Evolutionary conservation across 2,888 invertebrate genomes (phyloP).

Genomic region (Agrotis segetum): DNA sequence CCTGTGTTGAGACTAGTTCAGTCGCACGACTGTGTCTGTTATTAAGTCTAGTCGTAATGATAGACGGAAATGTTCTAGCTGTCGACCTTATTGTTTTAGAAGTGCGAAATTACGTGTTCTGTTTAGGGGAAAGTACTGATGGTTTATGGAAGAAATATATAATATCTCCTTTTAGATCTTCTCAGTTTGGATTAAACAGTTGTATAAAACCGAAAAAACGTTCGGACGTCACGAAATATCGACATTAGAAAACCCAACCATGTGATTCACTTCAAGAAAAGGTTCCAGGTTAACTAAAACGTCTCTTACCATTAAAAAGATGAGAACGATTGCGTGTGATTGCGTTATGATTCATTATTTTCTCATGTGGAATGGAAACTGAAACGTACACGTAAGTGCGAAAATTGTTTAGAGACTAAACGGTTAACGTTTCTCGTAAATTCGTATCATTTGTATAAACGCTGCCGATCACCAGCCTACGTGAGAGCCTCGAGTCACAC

Average conservation of each 20-base stretch:
- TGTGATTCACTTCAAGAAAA: not conserved
- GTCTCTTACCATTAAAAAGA: too few relatives aligned
- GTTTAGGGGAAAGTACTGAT: not conserved
- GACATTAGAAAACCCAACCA: not conserved
- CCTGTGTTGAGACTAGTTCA: conserved; percentile 48
- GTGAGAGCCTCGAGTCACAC: conserved; percentile 51
- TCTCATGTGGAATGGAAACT: conserved; percentile 52
- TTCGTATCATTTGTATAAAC: conserved; percentile 79
- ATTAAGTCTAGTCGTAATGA: conserved; percentile 28
- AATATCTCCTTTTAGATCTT: not conserved
- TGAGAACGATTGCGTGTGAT: not conserved
- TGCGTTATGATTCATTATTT: conserved; percentile 2
- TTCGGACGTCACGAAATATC: not conserved
- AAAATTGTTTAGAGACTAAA: conserved; percentile 68
- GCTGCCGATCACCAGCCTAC: conserved; percentile 55
- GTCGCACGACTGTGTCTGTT: conserved; percentile 39
- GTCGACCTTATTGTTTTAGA: conserved; percentile 4
- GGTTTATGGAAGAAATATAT: not conserved
- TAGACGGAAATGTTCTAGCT: conserved; percentile 23
- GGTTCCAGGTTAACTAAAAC: not conserved
- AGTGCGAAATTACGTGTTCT: conserved; percentile 8
- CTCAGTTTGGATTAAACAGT: not conserved
- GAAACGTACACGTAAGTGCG: conserved; percentile 64
- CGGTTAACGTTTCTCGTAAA: conserved; percentile 70
- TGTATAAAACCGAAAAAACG: not conserved